phyloP scores from a whole-genome alignment of 2,113 vertebrate genomes.

The Polypterus bichir region DNA sequence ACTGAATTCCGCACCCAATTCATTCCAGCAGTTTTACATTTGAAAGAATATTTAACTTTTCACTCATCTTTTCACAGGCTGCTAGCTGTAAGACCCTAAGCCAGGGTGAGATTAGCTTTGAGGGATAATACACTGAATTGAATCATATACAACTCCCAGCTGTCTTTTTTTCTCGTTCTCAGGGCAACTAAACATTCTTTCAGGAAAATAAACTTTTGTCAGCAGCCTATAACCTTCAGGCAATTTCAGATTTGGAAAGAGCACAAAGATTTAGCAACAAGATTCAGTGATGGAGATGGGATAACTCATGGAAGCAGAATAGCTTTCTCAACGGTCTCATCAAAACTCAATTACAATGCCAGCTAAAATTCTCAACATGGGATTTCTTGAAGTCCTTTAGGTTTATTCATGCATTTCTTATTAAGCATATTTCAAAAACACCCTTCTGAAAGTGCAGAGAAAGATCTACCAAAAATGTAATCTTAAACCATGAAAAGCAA shows the following conservation, averaged over 20 bases:
- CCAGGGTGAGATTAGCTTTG: conserved; percentile 58
- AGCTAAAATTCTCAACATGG: no score
- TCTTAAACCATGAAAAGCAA: no score
- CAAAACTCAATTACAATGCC: no score
- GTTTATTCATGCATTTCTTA: no score
- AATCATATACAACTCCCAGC: conserved; percentile 41
- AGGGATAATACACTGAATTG: conserved; percentile 55
- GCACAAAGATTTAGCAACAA: conserved; percentile 31
- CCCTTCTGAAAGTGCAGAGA: no score
- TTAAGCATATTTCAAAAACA: no score
- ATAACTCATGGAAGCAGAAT: no score
- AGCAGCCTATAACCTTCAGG: conserved; percentile 35
- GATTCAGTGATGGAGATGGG: conserved; percentile 16
- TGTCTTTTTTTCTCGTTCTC: conserved; percentile 47
- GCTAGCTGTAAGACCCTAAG: conserved; percentile 44
- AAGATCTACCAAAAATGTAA: no score
- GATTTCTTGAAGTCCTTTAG: no score
- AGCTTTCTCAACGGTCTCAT: no score
- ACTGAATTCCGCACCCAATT: conserved; percentile 42
- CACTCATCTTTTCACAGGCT: conserved; percentile 42
- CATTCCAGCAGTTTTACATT: conserved; percentile 44
- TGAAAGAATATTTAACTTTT: conserved; percentile 66
- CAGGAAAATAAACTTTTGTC: conserved; percentile 48
- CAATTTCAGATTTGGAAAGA: conserved; percentile 28
- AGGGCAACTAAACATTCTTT: conserved; percentile 54